Base-by-base conservation (phyloP, 2,113 vertebrate genomes). In the Tachycineta bicolor region DNA sequence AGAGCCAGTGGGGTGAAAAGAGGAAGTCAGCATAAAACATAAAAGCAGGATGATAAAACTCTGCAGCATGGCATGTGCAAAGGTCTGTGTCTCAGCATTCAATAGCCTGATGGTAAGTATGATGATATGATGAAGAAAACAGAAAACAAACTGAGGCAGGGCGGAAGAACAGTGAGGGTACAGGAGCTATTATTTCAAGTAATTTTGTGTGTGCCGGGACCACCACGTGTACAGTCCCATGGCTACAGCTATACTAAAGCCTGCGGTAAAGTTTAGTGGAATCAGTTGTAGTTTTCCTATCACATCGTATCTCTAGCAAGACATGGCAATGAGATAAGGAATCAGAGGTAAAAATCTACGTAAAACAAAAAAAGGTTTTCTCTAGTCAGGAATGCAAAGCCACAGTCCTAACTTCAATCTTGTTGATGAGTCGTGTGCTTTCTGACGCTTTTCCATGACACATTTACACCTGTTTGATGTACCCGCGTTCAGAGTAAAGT, bases 161-260 rank as follows among this genome's bases (percentile, higher is more conserved):
- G 19, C 23, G 81, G 71, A 50, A 74, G 65, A 88, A 15, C 1
- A 58, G 24, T 23, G 47, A 44, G 65, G 19, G 33, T 73, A 49
- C 13, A 58, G 37, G 20, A 80, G 8, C 34, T 58, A 28, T 26
- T 33, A 5, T 14, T 23, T 59, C 9, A 67, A 77, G 23, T 58
- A 25, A 49, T 52, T 78, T 15, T 64, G 10, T 22, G 33, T n/a
- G 12, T 46, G 39, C 21, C 11, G 10, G 12, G 44, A 68, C 11
- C 41, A 52, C 25, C 14, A 12, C 0, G 6, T 0, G 1, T 43
- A 10, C 3, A 59, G 60, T 10, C 24, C 53, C 25, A 23, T 0
- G 2, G 37, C 63, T 43, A 50, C 5, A 41, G 39, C 69, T 62
- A 9, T 16, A 15, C 15, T 59, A n/a, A 64, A 76, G 49, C 34